Evolutionary conservation across 2,797 vertebrate genomes (phyloP), one percentile per base, ranked within the genome.

Genomic region (Tangara arthus): DNA sequence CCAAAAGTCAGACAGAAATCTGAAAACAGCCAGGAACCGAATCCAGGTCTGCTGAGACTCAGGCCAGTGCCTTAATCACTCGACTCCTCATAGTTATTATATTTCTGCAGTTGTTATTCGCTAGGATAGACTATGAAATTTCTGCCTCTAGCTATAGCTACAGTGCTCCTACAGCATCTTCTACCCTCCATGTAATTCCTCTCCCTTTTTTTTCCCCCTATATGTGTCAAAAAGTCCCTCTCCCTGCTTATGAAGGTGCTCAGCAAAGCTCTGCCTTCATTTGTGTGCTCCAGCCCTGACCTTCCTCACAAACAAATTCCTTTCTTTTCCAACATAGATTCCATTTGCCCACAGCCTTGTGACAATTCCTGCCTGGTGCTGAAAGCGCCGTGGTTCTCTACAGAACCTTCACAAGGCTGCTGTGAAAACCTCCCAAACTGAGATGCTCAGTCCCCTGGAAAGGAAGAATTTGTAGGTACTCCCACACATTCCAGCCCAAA

Each of bases 1-100:
- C 96, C 93, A 94, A 89, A 87, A 91, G 87, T 92, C 94, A 92
- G 91, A 41, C 85, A 94, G 91, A 90, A 96, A 78, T 52, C 77
- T 83, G 73, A 88, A 96, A 93, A 91, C 87, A 93, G 93, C 95
- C 93, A 89, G 78, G 77, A 84, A 95, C 60, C 0, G 1, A 92
- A 87, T 90, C 92, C 88, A 95, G 92, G 87, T 89, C 94, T 91
- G 90, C 88, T 63, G 85, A 95, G 93, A 63, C 72, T 87, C 89
- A 86, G 82, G 79, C 91, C 93, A 94, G 92, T 69, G 87, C 57
- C 87, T 92, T 91, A 89, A 94, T 93, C 82, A 75, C 77, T 91
- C 0, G 1, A 68, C 75, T 92, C 82, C 84, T 96, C 72, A 50
- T 26, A 85, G 81, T 81, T 93, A 82, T 91, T 85, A 82, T 93